Evolutionary conservation across 2,113 vertebrate genomes (phyloP).

Genomic region (Scalopus aquaticus): DNA sequence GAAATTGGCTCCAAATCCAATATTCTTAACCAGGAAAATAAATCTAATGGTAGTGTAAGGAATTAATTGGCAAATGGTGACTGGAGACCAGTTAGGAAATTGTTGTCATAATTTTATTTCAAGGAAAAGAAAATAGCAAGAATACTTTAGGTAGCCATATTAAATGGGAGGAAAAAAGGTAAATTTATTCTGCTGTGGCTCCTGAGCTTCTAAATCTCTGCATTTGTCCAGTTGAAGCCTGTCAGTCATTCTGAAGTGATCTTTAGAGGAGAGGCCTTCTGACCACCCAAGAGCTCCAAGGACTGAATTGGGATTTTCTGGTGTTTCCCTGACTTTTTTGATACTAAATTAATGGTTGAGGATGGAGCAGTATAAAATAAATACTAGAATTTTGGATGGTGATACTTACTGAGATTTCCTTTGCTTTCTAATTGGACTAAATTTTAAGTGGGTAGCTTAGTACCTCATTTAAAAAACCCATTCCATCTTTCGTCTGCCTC

Average conservation of each 20-base stretch:
- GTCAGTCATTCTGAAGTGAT: not conserved
- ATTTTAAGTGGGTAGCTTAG: not conserved
- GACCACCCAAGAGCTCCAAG: not conserved
- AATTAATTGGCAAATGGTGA: conserved; percentile 44
- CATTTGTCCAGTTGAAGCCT: not conserved
- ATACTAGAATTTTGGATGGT: not conserved
- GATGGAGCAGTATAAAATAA: conserved; percentile 30
- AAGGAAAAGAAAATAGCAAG: conserved; percentile 14
- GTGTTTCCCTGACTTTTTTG: not conserved
- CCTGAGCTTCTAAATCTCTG: not conserved
- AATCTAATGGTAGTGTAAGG: not conserved
- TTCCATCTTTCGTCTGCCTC: not conserved
- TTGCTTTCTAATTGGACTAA: conserved; percentile 14
- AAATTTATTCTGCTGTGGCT: conserved; percentile 3
- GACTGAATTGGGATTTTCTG: not conserved
- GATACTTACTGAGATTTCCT: not conserved
- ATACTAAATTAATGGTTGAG: not conserved
- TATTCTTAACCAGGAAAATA: conserved; percentile 18
- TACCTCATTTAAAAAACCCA: not conserved
- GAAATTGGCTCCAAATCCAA: not conserved
- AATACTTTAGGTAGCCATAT: not conserved
- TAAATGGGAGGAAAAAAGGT: not conserved
- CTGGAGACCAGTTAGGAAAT: not conserved
- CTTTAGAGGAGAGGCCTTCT: not conserved
- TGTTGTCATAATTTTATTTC: not conserved